Conservation (phyloP, 2,888 invertebrate species). For the Melanostoma scalare region DNA sequence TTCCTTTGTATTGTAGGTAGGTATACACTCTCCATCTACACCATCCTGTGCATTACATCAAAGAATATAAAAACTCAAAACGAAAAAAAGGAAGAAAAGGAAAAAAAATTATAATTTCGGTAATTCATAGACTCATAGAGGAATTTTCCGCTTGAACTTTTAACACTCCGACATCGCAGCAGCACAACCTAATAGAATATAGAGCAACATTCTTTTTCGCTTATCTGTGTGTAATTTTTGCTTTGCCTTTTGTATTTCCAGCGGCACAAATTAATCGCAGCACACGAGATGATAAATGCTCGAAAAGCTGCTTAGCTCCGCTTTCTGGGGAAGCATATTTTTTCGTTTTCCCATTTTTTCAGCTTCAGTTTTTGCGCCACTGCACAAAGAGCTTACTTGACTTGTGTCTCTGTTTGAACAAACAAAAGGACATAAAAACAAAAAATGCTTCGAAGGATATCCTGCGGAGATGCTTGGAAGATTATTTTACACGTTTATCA, state of each 20-base stretch:
- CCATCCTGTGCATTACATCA: slow-evolving; percentile 56
- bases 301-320: slow-evolving; percentile 69
- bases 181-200: slow-evolving; percentile 54
- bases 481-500: slow-evolving; percentile 73
- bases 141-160: slow-evolving; percentile 41
- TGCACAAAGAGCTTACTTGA: slow-evolving; percentile 53
- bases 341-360: slow-evolving; percentile 4
- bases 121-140: slow-evolving; percentile 47
- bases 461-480: slow-evolving; percentile 66
- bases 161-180: slow-evolving; percentile 40
- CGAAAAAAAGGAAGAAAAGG: slow-evolving; percentile 23
- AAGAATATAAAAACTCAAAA: slow-evolving; percentile 25
- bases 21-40: not conserved
- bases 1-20: slow-evolving; percentile 42
- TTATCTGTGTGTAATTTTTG: slow-evolving; percentile 52
- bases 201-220: slow-evolving; percentile 55
- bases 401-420: slow-evolving; percentile 22
- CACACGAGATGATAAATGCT: slow-evolving; percentile 60
- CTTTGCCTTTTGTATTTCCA: slow-evolving; percentile 36
- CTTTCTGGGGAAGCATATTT: slow-evolving; percentile 36
- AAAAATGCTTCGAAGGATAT: slow-evolving; percentile 60
- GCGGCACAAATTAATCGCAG: slow-evolving; percentile 70
- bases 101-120: slow-evolving; percentile 26
- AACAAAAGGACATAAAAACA: slow-evolving; percentile 22
- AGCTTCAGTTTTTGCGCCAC: slow-evolving; percentile 49